phyloP scores from a whole-genome alignment of 2,113 vertebrate genomes.

The Phyllopteryx taeniolatus region DNA sequence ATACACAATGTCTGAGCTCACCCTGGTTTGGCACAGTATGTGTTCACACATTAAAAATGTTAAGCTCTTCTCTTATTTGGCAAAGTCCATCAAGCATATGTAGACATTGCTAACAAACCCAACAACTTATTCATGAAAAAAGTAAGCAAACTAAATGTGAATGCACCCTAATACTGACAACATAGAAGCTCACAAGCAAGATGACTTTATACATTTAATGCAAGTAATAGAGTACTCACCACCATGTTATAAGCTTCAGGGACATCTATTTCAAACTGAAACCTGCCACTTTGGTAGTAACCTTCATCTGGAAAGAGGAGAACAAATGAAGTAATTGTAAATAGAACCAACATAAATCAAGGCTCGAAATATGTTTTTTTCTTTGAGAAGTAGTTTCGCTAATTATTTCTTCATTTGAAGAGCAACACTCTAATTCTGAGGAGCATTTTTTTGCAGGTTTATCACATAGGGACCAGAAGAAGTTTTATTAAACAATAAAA shows the following conservation, averaged over 20 bases:
- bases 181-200: background rate
- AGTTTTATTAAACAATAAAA: too few species aligned
- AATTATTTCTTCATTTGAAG: too few species aligned
- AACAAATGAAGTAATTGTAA: background rate
- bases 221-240: conserved; percentile 78
- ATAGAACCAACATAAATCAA: background rate
- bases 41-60: too few species aligned
- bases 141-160: background rate
- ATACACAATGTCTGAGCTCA: too few species aligned
- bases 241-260: conserved; percentile 99
- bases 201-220: too few species aligned
- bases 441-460: too few species aligned
- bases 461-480: too few species aligned
- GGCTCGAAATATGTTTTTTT: too few species aligned
- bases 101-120: background rate
- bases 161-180: background rate
- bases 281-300: conserved; percentile 96
- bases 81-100: background rate
- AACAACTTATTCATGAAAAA: background rate
- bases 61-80: background rate
- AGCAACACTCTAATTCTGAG: too few species aligned
- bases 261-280: conserved; percentile 97
- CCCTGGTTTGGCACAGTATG: too few species aligned
- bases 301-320: conserved; percentile 83
- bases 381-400: too few species aligned